Evolutionary conservation across 2,797 vertebrate species (phyloP).

Genomic region (Tangara arthus): DNA sequence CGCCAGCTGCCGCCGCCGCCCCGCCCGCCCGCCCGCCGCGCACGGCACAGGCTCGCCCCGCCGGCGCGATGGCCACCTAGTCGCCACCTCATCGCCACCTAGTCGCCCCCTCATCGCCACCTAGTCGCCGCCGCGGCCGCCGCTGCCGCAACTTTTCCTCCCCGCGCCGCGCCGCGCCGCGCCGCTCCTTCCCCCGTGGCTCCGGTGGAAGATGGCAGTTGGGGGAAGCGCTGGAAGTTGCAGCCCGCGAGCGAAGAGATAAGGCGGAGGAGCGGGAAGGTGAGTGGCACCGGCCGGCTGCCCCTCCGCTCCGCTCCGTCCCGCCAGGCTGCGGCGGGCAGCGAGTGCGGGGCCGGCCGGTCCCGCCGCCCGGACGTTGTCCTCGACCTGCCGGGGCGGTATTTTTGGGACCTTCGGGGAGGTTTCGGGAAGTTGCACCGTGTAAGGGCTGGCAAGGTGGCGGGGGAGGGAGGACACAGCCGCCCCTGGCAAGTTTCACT

Average conservation of each 20-base stretch:
- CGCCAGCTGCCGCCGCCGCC: conserved; percentile 4
- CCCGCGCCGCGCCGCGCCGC: too few relatives aligned
- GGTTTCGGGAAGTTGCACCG: conserved; percentile 9
- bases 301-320: neutral
- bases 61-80: neutral
- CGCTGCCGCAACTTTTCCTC: conserved; percentile 65
- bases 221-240: conserved; percentile 63
- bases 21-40: neutral
- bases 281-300: conserved; percentile 5
- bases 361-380: neutral
- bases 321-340: neutral
- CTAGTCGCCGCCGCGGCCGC: neutral
- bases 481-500: neutral
- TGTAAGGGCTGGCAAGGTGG: neutral
- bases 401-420: neutral
- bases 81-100: neutral
- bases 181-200: neutral
- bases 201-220: conserved; percentile 68
- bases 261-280: conserved; percentile 9
- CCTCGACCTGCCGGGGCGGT: neutral
- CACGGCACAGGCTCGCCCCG: neutral
- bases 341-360: neutral
- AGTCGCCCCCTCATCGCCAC: too few relatives aligned
- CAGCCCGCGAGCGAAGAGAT: conserved; percentile 33
- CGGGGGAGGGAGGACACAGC: neutral